Evolutionary conservation across 2,113 vertebrate species (phyloP).

Genomic region (Lepus americanus): DNA sequence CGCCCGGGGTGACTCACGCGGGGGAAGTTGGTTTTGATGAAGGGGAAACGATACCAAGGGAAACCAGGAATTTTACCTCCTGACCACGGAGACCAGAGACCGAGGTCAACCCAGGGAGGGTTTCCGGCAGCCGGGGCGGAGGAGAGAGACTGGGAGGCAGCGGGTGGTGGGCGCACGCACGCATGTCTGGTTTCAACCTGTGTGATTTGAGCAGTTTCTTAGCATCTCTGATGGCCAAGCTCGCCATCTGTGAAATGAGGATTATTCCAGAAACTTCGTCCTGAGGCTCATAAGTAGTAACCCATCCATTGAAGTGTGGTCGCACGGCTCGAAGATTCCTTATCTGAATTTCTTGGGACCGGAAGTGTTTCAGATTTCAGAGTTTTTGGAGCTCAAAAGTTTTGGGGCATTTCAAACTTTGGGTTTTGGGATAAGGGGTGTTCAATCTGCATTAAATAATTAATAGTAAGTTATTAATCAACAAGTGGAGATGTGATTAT

Average conservation of each 20-base stretch:
- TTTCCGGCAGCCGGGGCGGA: neutral
- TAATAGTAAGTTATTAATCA: too few relatives aligned
- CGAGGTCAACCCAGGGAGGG: neutral
- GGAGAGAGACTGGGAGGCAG: neutral
- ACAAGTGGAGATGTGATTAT: neutral
- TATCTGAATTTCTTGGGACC: too few relatives aligned
- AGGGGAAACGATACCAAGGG: neutral
- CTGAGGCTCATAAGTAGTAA: neutral
- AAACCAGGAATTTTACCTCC: constrained; percentile 42
- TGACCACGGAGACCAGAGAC: neutral
- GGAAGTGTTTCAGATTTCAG: too few relatives aligned
- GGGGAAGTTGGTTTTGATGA: neutral
- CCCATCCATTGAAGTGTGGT: neutral
- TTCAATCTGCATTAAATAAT: too few relatives aligned
- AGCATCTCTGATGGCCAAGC: neutral
- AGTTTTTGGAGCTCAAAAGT: too few relatives aligned
- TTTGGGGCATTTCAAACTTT: too few relatives aligned
- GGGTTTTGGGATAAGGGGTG: too few relatives aligned
- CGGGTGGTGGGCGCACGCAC: neutral
- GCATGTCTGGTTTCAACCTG: neutral
- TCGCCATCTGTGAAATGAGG: neutral
- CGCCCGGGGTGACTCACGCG: constrained; percentile 40
- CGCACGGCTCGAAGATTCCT: too few relatives aligned
- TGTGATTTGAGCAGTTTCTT: neutral
- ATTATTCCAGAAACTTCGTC: constrained; percentile 22